phyloP scores from a whole-genome alignment of 2,113 vertebrate species.

The Manacus vitellinus region DNA sequence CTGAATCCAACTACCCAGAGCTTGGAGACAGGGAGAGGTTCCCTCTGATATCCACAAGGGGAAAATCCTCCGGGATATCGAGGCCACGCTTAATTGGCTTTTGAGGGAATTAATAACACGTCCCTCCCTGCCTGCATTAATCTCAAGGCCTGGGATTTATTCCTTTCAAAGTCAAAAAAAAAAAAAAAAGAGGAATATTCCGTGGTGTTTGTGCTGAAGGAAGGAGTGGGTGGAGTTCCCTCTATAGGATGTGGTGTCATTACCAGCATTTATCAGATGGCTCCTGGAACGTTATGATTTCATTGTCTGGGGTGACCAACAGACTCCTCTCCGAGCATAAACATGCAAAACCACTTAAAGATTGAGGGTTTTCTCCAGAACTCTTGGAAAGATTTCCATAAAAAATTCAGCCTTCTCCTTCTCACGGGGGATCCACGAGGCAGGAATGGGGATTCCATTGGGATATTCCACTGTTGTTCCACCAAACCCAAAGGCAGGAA shows the following conservation, averaged over 20 bases:
- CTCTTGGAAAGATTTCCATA: not conserved
- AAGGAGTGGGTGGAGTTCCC: not conserved
- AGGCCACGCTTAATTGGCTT: not conserved
- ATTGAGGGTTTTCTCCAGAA: not conserved
- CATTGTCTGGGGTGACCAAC: not conserved
- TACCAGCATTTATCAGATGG: not conserved
- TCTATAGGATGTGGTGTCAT: not conserved
- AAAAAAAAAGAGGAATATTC: not conserved
- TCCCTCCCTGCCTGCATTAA: not conserved
- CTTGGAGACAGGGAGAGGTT: not conserved
- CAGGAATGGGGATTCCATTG: accelerated
- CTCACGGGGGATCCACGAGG: not conserved
- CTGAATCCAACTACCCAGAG: not conserved
- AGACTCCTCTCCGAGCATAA: not conserved
- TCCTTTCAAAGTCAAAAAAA: not conserved
- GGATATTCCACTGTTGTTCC: not conserved
- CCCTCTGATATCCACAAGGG: accelerated
- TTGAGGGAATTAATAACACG: not conserved
- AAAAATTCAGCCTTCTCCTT: not conserved
- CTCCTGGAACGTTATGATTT: not conserved
- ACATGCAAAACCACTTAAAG: not conserved
- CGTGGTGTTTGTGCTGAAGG: not conserved
- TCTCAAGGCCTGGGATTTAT: not conserved
- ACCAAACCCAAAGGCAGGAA: not conserved
- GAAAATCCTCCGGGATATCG: not conserved